Evolutionary conservation across 2,888 invertebrate genomes (phyloP).

Genomic region (Brenthis daphne): DNA sequence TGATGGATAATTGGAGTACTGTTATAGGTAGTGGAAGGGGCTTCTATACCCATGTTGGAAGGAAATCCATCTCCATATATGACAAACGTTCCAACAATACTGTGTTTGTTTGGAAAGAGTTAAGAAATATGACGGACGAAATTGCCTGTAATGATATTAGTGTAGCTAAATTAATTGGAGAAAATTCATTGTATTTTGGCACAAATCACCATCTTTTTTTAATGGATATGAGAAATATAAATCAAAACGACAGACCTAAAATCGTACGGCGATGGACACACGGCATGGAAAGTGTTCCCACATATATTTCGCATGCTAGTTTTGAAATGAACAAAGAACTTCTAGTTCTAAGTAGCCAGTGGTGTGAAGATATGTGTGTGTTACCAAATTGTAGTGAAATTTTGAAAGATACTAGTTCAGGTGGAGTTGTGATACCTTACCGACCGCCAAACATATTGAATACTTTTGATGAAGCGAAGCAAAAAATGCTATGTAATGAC

Average conservation of each 20-base stretch:
- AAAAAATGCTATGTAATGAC: conserved; percentile 59
- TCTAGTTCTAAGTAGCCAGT: conserved; percentile 67
- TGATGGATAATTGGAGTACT: conserved; percentile 68
- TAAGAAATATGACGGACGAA: conserved; percentile 56
- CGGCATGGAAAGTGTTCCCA: conserved; percentile 76
- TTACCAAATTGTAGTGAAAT: conserved; percentile 60
- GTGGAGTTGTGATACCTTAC: conserved; percentile 61
- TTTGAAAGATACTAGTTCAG: conserved; percentile 47
- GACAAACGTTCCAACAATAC: conserved; percentile 65
- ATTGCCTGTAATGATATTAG: conserved; percentile 60
- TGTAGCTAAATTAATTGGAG: conserved; percentile 56
- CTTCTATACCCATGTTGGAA: conserved; percentile 60
- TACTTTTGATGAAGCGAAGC: conserved; percentile 57
- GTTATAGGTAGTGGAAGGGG: conserved; percentile 62
- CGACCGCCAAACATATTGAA: conserved; percentile 63
- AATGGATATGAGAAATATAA: conserved; percentile 60
- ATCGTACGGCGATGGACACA: conserved; percentile 81
- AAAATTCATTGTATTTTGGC: conserved; percentile 59
- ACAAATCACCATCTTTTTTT: conserved; percentile 68
- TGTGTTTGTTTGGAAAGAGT: conserved; percentile 53
- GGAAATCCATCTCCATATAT: conserved; percentile 59
- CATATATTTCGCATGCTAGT: conserved; percentile 62
- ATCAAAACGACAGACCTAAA: conserved; percentile 49
- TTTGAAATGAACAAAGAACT: conserved; percentile 66
- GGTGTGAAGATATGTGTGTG: conserved; percentile 71